Percentiles rank a stretch among this genome's conserved stretches.
These are phyloP conservation scores for Acanthurus tractus DNA, from an alignment of 2,797 vertebrate species.

Conservation along the genomic window DNA sequence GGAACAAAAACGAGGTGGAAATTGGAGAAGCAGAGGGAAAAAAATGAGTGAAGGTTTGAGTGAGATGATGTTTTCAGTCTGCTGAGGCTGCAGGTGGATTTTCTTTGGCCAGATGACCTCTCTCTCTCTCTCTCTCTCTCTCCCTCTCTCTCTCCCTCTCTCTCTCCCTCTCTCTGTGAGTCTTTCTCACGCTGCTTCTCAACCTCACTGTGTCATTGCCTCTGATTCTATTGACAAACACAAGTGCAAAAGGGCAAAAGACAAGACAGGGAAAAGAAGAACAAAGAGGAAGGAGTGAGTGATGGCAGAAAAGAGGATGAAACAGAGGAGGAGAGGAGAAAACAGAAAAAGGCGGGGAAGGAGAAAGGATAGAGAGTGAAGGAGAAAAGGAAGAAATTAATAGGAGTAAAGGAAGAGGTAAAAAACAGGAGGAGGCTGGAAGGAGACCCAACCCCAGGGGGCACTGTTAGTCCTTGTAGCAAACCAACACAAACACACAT, in stretches of 20 bases:
- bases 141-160: not conserved
- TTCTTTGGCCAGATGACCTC: slow-evolving; percentile 32
- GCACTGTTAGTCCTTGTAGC: slow-evolving; percentile 82
- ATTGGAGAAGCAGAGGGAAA: slow-evolving; percentile 19
- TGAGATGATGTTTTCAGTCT: slow-evolving; percentile 30
- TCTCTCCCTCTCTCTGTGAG: not conserved
- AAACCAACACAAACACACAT: slow-evolving; percentile 15
- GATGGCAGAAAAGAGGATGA: slow-evolving; percentile 1
- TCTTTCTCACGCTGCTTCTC: not conserved
- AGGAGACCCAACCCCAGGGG: slow-evolving; percentile 82
- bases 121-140: not conserved
- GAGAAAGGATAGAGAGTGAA: too few relatives aligned
- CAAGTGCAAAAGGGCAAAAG: not conserved
- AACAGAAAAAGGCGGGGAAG: too few relatives aligned
- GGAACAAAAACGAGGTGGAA: slow-evolving; percentile 32
- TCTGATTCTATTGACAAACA: slow-evolving; percentile 5
- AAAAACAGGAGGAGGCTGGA: slow-evolving; percentile 41
- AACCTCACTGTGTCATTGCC: not conserved
- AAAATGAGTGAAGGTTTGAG: slow-evolving; percentile 14
- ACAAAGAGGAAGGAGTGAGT: not conserved
- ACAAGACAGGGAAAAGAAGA: slow-evolving; percentile 1
- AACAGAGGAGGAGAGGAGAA: not conserved
- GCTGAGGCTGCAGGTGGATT: slow-evolving; percentile 52
- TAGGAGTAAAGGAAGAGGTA: not conserved
- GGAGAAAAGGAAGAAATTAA: not conserved